These are phyloP conservation scores for Sebastes jordani DNA, from an alignment of 2,797 vertebrate species.

Conservation along the genomic window DNA sequence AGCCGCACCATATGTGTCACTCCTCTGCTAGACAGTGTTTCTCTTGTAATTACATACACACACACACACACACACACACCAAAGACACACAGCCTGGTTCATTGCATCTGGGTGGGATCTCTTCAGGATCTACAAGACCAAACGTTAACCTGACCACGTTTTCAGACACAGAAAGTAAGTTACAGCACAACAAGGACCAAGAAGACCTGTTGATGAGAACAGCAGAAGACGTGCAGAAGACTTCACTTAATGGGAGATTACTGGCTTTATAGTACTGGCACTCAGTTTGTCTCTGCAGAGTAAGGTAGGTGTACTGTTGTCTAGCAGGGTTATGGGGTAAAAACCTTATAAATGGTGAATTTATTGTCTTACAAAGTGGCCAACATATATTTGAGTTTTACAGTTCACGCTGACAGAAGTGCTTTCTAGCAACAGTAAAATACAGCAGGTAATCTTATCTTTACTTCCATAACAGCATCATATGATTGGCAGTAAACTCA, in stretches of 20 bases:
- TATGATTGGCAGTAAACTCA: neutral
- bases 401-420: neutral
- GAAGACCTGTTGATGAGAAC: neutral
- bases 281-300: neutral
- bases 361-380: neutral
- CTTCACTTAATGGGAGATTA: neutral
- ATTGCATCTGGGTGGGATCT: conserved; percentile 36
- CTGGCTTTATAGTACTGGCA: neutral
- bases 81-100: conserved; percentile 14
- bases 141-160: neutral
- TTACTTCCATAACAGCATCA: neutral
- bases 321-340: neutral
- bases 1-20: conserved; percentile 32
- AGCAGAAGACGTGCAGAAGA: neutral
- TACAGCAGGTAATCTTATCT: conserved; percentile 25
- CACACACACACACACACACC: neutral
- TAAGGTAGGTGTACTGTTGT: conserved; percentile 50
- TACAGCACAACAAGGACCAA: neutral
- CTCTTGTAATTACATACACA: conserved; percentile 47
- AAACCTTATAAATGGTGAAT: neutral
- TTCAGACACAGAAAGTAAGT: neutral
- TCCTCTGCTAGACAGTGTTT: conserved; percentile 21
- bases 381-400: neutral
- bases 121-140: conserved; percentile 16
- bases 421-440: conserved; percentile 1